These are phyloP conservation scores for Leptinotarsa texana DNA, from an alignment of 1,140 invertebrate species.

Conservation along the genomic window DNA sequence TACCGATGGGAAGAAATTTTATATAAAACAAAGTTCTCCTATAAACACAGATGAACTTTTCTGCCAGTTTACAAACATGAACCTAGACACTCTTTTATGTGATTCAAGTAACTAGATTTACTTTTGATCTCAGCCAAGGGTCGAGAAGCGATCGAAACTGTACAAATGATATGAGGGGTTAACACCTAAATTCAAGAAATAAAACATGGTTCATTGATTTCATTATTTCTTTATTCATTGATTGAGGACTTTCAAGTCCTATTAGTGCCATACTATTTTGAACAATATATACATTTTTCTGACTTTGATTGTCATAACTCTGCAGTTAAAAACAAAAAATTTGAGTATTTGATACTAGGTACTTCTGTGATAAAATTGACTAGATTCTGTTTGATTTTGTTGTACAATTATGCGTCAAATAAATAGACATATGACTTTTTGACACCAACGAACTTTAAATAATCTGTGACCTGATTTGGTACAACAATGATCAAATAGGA, in stretches of 20 bases:
- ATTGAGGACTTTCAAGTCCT: conserved; percentile 9
- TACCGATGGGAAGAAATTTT: too few relatives aligned
- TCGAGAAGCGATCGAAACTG: too few relatives aligned
- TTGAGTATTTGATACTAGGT: conserved; percentile 15
- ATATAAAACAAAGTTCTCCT: too few relatives aligned
- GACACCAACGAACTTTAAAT: too few relatives aligned
- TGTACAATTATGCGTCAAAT: neutral
- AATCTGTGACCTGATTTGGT: too few relatives aligned
- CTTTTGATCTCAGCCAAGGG: too few relatives aligned
- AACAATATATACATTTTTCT: conserved; percentile 17
- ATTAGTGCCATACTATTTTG: conserved; percentile 7
- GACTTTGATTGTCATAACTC: conserved; percentile 12
- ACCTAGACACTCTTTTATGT: too few relatives aligned
- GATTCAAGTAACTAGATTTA: too few relatives aligned
- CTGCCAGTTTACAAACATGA: too few relatives aligned
- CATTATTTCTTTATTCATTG: conserved; percentile 15
- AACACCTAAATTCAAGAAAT: neutral
- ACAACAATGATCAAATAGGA: neutral
- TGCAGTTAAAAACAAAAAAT: conserved; percentile 4
- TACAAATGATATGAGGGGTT: too few relatives aligned
- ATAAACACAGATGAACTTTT: too few relatives aligned
- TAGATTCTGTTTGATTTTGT: neutral
- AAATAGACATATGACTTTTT: too few relatives aligned
- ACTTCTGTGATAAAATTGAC: conserved; percentile 5
- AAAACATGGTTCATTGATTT: neutral